These are phyloP conservation scores for Drosophila merina DNA, from an alignment of 2,888 invertebrate genomes.

Conservation along the genomic window DNA sequence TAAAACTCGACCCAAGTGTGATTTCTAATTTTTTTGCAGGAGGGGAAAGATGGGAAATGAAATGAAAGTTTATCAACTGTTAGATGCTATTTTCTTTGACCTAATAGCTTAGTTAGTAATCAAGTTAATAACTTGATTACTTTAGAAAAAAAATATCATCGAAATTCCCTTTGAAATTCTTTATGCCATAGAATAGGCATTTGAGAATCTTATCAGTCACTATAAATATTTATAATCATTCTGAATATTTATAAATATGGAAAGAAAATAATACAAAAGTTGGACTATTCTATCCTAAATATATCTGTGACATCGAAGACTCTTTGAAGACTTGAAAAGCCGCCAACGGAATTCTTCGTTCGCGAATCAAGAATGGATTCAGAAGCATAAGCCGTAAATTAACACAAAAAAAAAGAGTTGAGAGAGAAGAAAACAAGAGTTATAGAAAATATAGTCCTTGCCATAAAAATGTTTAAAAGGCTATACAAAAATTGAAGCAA, in stretches of 20 bases:
- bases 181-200: background rate
- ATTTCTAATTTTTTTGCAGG: conserved; percentile 14
- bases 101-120: background rate
- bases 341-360: background rate
- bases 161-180: background rate
- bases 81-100: background rate
- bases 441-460: too few relatives aligned
- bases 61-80: conserved; percentile 4
- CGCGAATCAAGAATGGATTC: background rate
- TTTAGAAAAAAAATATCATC: background rate
- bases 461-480: too few relatives aligned
- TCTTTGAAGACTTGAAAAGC: background rate
- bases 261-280: conserved; percentile 2
- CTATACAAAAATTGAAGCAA: too few relatives aligned
- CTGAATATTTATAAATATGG: background rate
- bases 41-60: too few relatives aligned
- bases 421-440: too few relatives aligned
- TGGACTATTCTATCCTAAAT: background rate
- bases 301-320: conserved; percentile 2
- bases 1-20: conserved; percentile 18
- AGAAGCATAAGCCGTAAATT: background rate
- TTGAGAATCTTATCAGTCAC: background rate
- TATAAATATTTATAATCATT: conserved; percentile 23
- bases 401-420: background rate
- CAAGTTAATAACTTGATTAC: background rate